Evolutionary conservation across 2,888 invertebrate genomes (phyloP).

Genomic region (Leucoptera coffeella): DNA sequence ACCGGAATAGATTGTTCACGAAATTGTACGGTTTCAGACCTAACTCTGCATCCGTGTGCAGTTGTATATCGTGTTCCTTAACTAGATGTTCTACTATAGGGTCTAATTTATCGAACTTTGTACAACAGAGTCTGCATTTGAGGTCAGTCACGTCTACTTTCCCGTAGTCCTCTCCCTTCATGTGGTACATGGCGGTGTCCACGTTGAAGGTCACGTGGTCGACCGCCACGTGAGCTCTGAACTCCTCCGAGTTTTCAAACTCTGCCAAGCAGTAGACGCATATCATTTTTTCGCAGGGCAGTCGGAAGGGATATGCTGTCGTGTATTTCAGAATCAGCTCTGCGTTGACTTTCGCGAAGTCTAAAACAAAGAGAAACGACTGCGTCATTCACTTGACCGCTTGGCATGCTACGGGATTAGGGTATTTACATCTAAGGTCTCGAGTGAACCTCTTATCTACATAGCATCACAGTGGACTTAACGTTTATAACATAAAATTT

Average conservation of each 20-base stretch:
- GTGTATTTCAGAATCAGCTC: conserved; percentile 31
- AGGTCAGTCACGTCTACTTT: not conserved
- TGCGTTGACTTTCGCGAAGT: conserved; percentile 15
- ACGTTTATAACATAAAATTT: too few species aligned
- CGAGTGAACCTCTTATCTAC: too few species aligned
- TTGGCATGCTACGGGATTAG: not conserved
- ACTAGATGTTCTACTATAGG: not conserved
- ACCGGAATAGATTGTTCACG: conserved; percentile 19
- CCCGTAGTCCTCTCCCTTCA: not conserved
- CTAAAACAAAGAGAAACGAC: conserved; percentile 2
- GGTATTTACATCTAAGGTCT: not conserved
- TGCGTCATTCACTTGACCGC: too few species aligned
- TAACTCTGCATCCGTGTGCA: conserved; percentile 6
- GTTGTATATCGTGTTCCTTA: conserved; percentile 4
- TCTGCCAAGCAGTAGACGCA: conserved; percentile 38
- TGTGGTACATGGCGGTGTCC: conserved; percentile 7
- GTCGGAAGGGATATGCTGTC: conserved; percentile 34
- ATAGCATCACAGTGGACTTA: too few species aligned
- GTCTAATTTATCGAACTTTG: not conserved
- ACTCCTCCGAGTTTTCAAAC: conserved; percentile 19
- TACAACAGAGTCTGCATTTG: not conserved
- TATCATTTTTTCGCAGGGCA: conserved; percentile 18
- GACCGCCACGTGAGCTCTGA: conserved; percentile 21
- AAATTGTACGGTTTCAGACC: conserved; percentile 9
- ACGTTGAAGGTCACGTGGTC: conserved; percentile 12